phyloP scores from a whole-genome alignment of 2,797 vertebrate species.

The Platyrinchus mystaceus region DNA sequence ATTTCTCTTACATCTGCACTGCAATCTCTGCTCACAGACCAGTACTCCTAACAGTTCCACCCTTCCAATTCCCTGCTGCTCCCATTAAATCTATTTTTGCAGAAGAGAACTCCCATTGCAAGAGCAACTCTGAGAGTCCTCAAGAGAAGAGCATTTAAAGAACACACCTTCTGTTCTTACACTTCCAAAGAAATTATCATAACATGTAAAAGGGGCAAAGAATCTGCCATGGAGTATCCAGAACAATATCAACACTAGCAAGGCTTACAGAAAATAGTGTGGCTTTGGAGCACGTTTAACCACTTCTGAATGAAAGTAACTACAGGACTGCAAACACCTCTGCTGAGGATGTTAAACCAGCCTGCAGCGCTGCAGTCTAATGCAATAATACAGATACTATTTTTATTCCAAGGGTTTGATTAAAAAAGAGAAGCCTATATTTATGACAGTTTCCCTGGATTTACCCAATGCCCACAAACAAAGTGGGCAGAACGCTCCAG shows the following conservation, averaged over 20 bases:
- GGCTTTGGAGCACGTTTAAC: accelerated
- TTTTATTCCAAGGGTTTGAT: neutral
- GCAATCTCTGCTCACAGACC: neutral
- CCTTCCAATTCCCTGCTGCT: neutral
- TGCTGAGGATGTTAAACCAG: neutral
- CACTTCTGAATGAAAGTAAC: neutral
- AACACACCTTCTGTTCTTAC: neutral
- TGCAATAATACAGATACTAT: accelerated
- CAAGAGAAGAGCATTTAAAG: neutral
- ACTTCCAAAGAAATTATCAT: neutral
- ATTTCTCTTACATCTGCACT: neutral
- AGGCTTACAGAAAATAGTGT: neutral
- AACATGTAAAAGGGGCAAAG: neutral
- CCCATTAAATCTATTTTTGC: neutral
- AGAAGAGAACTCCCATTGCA: neutral
- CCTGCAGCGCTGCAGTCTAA: neutral
- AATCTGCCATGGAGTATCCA: neutral
- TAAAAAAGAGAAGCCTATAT: neutral
- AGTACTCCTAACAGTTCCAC: neutral
- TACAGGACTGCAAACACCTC: neutral
- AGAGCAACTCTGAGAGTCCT: neutral
- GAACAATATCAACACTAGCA: neutral
- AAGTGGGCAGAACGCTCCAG: no score
- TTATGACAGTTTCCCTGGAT: no score
- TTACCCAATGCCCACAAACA: no score